Percentiles rank a stretch among this genome's conserved stretches.
phyloP scores from a whole-genome alignment of 35 echinoderm and acorn worm genomes.

The Ophioderma brevispina region DNA sequence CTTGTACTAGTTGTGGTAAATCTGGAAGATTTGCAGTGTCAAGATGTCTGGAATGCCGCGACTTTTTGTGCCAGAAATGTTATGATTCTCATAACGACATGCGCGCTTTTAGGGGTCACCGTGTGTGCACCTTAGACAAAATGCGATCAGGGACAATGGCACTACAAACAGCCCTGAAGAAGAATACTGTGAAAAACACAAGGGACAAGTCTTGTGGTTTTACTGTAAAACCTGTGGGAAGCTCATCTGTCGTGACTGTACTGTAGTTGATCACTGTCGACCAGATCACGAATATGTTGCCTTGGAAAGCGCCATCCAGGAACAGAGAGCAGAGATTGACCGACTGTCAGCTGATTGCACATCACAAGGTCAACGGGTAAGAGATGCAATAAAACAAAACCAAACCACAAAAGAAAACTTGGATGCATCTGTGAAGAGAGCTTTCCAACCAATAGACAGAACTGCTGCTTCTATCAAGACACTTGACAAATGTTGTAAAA shows the following conservation, averaged over 20 bases:
- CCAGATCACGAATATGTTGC: no score
- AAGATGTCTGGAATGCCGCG: conserved; percentile 24
- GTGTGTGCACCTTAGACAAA: neutral
- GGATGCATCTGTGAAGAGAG: no score
- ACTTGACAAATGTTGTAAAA: no score
- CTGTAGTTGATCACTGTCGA: conserved; percentile 10
- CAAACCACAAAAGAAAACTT: no score
- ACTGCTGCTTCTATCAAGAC: no score
- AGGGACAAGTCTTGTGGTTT: neutral
- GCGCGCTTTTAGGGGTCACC: neutral
- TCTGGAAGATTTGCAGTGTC: neutral
- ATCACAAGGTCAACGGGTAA: no score
- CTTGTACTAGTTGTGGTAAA: conserved; percentile 5
- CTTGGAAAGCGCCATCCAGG: no score
- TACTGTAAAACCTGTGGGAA: conserved; percentile 31
- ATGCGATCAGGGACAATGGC: neutral
- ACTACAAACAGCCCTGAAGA: no score
- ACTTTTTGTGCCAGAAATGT: conserved; percentile 22
- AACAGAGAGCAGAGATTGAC: no score
- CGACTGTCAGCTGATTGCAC: no score
- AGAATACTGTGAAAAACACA: conserved; percentile 2
- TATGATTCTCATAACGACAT: neutral
- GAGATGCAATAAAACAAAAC: no score
- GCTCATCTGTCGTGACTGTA: conserved; percentile 28
- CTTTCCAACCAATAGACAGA: no score